These are phyloP conservation scores for Atherinomorus stipes DNA, from an alignment of 2,113 vertebrate genomes.

Conservation along the genomic window DNA sequence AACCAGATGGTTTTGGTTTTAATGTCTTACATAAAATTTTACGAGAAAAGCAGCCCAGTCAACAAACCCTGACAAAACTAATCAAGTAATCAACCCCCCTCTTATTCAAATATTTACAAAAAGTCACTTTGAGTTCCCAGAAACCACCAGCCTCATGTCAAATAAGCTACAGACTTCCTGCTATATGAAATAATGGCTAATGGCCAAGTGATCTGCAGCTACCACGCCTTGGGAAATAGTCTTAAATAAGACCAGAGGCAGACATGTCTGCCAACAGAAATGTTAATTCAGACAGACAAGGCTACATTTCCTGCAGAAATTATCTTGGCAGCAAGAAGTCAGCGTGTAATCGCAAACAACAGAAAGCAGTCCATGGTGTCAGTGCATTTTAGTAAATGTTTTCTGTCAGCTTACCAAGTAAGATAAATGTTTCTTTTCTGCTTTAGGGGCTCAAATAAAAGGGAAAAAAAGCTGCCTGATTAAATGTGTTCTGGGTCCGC, in stretches of 20 bases:
- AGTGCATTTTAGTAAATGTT: background rate
- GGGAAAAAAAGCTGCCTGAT: conserved; percentile 35
- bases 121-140: too few species aligned
- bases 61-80: background rate
- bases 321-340: conserved; percentile 23
- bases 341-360: background rate
- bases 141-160: too few species aligned
- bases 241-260: background rate
- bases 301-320: conserved; percentile 1
- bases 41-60: too few species aligned
- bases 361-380: conserved; percentile 3
- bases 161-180: too few species aligned
- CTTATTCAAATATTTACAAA: conserved; percentile 7
- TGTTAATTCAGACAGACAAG: conserved; percentile 12
- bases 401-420: conserved; percentile 2
- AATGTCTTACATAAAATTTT: too few species aligned
- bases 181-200: background rate
- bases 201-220: background rate
- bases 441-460: conserved; percentile 16
- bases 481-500: conserved; percentile 20
- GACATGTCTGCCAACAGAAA: conserved; percentile 1
- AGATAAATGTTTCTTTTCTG: conserved; percentile 1
- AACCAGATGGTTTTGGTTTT: too few species aligned
- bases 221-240: background rate
- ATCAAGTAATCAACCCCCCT: background rate